Conservation (phyloP, 1,140 invertebrate genomes). For the Hyposmocoma kahamanoa region DNA sequence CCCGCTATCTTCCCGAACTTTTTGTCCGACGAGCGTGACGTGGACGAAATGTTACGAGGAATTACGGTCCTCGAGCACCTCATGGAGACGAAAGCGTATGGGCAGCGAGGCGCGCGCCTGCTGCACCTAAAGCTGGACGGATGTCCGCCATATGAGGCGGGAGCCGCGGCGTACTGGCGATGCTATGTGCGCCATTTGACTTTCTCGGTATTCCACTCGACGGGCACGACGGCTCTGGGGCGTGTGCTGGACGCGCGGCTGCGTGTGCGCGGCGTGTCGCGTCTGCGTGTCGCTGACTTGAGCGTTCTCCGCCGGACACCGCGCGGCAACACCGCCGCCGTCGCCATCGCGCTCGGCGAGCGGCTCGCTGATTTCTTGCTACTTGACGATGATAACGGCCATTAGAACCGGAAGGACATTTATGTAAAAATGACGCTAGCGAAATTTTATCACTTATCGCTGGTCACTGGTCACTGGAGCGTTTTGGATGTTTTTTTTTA, state of each 20-base stretch:
- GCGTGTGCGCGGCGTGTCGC: slow-evolving; percentile 51
- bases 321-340: slow-evolving; percentile 51
- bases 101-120: slow-evolving; percentile 29
- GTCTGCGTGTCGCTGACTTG: slow-evolving; percentile 65
- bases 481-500: too few species aligned
- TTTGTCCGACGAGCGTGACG: slow-evolving; percentile 76
- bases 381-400: too few species aligned
- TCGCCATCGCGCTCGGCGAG: slow-evolving; percentile 69
- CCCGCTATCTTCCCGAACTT: slow-evolving; percentile 89
- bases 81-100: slow-evolving; percentile 72
- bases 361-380: slow-evolving; percentile 76
- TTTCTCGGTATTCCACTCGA: slow-evolving; percentile 68
- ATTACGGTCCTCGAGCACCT: slow-evolving; percentile 74
- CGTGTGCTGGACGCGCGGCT: slow-evolving; percentile 31
- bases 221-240: slow-evolving; percentile 36
- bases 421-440: too few species aligned
- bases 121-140: slow-evolving; percentile 18
- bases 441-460: too few species aligned
- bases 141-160: slow-evolving; percentile 14
- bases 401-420: too few species aligned
- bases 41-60: slow-evolving; percentile 75
- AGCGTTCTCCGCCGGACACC: slow-evolving; percentile 51
- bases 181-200: slow-evolving; percentile 61
- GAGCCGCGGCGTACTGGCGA: slow-evolving; percentile 50
- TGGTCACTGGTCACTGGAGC: too few species aligned